Percentiles rank a stretch among this genome's conserved stretches.
Conservation (phyloP, 2,888 invertebrate genomes). For the Mythimna vitellina region DNA sequence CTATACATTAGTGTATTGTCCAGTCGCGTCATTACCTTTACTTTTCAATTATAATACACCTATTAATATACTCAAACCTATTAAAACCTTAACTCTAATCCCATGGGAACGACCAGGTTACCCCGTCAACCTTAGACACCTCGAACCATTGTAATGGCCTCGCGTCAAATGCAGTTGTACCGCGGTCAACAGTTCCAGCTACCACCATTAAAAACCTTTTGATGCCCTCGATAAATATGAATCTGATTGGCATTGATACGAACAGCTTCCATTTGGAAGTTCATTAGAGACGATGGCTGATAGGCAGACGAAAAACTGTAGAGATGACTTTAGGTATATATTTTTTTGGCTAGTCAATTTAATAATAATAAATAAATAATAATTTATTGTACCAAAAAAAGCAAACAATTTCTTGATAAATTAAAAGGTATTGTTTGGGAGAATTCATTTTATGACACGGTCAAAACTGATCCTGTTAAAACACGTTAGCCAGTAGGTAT, state of each 20-base stretch:
- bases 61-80: not conserved
- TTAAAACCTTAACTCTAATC: slow-evolving; percentile 42
- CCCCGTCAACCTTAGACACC: slow-evolving; percentile 67
- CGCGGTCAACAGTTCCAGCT: slow-evolving; percentile 67
- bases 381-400: no score
- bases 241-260: slow-evolving; percentile 89
- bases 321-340: slow-evolving; percentile 46
- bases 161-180: slow-evolving; percentile 62
- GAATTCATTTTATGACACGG: no score
- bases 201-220: slow-evolving; percentile 83
- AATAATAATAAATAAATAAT: no score
- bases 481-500: no score
- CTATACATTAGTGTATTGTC: no score
- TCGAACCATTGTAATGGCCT: slow-evolving; percentile 74
- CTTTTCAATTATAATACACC: no score
- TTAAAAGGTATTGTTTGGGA: no score
- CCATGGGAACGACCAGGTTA: slow-evolving; percentile 50
- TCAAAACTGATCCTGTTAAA: no score
- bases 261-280: slow-evolving; percentile 88
- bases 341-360: not conserved
- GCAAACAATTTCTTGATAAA: no score
- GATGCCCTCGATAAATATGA: slow-evolving; percentile 84
- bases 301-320: slow-evolving; percentile 69
- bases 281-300: slow-evolving; percentile 83
- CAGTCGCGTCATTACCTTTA: no score